phyloP scores from a whole-genome alignment of 2,888 invertebrate species.

The Nymphalis c-album region DNA sequence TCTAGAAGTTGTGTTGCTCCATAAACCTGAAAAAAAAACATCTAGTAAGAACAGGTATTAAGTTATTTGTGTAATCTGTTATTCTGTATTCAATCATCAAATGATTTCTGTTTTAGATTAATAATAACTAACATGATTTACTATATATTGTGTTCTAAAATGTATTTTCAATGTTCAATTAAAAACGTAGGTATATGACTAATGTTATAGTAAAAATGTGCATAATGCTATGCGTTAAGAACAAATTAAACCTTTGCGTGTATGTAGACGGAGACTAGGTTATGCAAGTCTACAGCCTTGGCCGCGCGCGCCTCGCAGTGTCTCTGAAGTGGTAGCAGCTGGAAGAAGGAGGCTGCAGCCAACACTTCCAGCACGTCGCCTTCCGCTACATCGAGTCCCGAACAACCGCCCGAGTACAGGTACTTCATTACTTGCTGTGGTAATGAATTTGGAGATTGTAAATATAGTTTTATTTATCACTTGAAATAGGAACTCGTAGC shows the following conservation, averaged over 20 bases:
- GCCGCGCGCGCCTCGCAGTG: conserved; percentile 94
- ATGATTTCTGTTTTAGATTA: no score
- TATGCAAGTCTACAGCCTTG: conserved; percentile 91
- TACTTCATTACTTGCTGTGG: conserved; percentile 94
- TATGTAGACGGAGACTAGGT: conserved; percentile 95
- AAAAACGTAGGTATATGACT: no score
- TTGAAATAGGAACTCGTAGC: no score
- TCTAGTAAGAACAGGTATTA: not conserved
- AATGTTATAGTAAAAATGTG: no score
- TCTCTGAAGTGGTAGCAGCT: conserved; percentile 90
- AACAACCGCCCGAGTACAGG: conserved; percentile 93
- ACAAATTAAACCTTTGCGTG: conserved; percentile 88
- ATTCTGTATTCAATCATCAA: no score
- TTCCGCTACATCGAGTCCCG: conserved; percentile 88
- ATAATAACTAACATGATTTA: no score
- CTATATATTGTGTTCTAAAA: no score
- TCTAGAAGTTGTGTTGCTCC: conserved; percentile 92
- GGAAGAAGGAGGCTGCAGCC: conserved; percentile 96
- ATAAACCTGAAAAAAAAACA: conserved; percentile 84
- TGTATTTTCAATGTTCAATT: no score
- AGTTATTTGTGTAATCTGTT: no score
- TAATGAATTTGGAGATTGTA: conserved; percentile 35
- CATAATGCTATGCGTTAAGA: not conserved
- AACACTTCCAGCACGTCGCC: conserved; percentile 92
- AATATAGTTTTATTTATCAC: not conserved